These are phyloP conservation scores for Drosophila melanica DNA, from an alignment of 1,140 invertebrate species.

Conservation along the genomic window DNA sequence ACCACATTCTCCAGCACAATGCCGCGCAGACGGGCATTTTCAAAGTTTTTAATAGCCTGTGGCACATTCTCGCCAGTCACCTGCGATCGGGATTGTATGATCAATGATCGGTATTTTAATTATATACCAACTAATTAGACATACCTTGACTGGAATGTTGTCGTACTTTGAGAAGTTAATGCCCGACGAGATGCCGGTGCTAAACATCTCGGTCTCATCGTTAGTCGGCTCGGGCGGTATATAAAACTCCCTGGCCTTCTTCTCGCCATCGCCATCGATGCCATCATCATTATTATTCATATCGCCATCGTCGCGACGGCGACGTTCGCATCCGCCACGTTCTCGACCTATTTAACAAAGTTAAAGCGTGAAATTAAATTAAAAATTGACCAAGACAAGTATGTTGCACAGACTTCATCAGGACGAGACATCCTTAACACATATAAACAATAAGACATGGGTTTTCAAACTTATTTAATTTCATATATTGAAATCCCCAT, in stretches of 20 bases:
- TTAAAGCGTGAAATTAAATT: not conserved
- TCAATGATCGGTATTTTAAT: not conserved
- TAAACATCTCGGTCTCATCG: constrained; percentile 90
- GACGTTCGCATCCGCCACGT: constrained; percentile 29
- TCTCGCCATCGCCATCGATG: constrained; percentile 45
- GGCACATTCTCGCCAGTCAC: constrained; percentile 84
- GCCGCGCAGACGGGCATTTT: constrained; percentile 87
- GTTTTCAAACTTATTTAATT: no score
- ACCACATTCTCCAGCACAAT: constrained; percentile 91
- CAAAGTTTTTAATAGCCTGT: constrained; percentile 88
- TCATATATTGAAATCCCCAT: no score
- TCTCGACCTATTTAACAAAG: constrained; percentile 26
- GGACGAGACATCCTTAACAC: no score
- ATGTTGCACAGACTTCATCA: no score
- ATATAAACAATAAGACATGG: no score
- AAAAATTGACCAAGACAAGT: not conserved
- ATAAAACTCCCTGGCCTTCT: constrained; percentile 88
- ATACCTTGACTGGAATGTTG: constrained; percentile 91
- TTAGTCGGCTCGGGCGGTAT: constrained; percentile 91
- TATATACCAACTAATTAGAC: not conserved
- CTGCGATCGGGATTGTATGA: constrained; percentile 19
- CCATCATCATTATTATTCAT: constrained; percentile 63
- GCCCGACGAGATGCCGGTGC: constrained; percentile 89
- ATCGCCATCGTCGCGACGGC: constrained; percentile 58
- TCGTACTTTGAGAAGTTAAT: constrained; percentile 96